Conservation (phyloP, 2,113 vertebrate species). For the Eurystomus gularis region DNA sequence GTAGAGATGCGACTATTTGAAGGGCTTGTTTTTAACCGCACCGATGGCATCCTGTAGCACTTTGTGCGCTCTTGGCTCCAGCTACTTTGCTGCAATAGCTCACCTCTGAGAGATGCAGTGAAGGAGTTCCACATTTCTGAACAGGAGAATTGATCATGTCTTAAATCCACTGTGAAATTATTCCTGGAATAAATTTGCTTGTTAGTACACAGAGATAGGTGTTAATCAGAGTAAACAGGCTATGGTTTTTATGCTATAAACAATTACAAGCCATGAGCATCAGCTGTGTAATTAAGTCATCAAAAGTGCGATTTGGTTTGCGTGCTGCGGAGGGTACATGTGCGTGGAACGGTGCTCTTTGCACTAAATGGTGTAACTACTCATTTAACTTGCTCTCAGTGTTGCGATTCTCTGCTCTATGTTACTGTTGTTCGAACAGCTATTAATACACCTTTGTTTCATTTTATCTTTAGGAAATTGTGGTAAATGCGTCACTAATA, state of each 20-base stretch:
- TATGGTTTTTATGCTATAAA: neutral
- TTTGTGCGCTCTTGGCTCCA: neutral
- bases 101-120: neutral
- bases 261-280: neutral
- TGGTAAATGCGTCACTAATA: neutral
- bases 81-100: neutral
- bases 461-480: neutral
- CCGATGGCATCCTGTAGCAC: neutral
- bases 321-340: neutral
- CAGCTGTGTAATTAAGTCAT: conserved; percentile 18
- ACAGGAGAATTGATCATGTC: neutral
- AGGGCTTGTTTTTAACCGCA: neutral
- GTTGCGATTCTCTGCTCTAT: neutral
- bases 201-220: neutral
- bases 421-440: neutral
- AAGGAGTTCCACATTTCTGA: neutral
- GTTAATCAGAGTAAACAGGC: conserved; percentile 10
- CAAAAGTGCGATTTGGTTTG: neutral
- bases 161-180: neutral
- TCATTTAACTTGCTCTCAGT: neutral
- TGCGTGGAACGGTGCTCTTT: neutral
- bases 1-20: neutral
- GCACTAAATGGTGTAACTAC: neutral
- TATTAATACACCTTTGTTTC: neutral
- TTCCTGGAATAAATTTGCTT: neutral